These are phyloP conservation scores for Porites lutea DNA, from an alignment of 64 coral and sea anemone genomes.

Conservation along the genomic window DNA sequence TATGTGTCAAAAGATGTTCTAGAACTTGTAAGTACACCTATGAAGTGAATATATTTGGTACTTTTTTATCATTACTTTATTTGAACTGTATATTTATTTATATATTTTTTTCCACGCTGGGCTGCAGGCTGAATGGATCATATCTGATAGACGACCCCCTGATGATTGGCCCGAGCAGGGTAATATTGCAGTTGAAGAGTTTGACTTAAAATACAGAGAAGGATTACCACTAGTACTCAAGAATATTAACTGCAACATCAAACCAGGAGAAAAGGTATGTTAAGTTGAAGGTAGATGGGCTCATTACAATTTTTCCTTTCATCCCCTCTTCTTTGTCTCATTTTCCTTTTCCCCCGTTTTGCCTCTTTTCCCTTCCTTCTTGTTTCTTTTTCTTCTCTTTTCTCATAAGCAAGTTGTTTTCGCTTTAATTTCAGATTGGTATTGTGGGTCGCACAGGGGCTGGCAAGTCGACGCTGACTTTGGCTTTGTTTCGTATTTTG, in stretches of 20 bases:
- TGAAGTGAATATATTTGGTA: too few species aligned
- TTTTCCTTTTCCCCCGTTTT: too few species aligned
- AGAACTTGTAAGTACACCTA: too few species aligned
- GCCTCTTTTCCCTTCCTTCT: too few species aligned
- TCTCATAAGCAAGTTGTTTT: neutral
- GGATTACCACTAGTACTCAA: constrained; percentile 72
- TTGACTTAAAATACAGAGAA: constrained; percentile 78
- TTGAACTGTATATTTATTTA: too few species aligned
- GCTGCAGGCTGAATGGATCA: constrained; percentile 59
- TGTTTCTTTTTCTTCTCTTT: too few species aligned
- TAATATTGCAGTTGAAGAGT: constrained; percentile 56
- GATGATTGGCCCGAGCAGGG: constrained; percentile 47
- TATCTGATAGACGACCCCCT: constrained; percentile 53
- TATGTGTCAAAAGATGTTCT: too few species aligned
- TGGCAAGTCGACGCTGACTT: constrained; percentile 63
- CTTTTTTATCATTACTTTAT: too few species aligned
- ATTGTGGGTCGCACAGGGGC: constrained; percentile 52
- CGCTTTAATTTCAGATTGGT: constrained; percentile 43
- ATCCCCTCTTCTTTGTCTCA: too few species aligned
- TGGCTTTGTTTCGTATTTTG: constrained; percentile 53
- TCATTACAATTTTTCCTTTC: too few species aligned
- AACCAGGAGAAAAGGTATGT: constrained; percentile 69
- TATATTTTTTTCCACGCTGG: too few species aligned
- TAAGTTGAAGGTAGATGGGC: too few species aligned
- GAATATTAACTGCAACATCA: constrained; percentile 66